Conservation (phyloP, 1,140 invertebrate genomes). For the Lordiphosa clarofinis region DNA sequence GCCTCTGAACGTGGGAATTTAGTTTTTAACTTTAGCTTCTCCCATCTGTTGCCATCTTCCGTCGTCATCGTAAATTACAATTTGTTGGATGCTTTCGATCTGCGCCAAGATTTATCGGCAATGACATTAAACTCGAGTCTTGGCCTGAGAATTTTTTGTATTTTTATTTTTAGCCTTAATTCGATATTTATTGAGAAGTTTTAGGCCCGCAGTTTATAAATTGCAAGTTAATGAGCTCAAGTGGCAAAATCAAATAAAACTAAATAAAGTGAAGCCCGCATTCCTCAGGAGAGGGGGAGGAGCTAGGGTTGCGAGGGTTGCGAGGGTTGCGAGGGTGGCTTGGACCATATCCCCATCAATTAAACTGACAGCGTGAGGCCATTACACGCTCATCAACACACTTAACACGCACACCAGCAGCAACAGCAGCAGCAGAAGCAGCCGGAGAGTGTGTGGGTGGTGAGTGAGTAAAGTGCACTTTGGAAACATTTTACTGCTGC, state of each 20-base stretch:
- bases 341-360: constrained; percentile 46
- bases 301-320: constrained; percentile 2
- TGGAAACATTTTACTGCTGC: constrained; percentile 2
- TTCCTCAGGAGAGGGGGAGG: neutral
- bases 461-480: constrained; percentile 1
- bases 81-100: constrained; percentile 29
- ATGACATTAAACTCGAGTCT: constrained; percentile 40
- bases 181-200: constrained; percentile 6
- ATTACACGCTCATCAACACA: constrained; percentile 69
- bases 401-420: constrained; percentile 29
- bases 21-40: constrained; percentile 1
- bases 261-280: constrained; percentile 30
- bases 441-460: neutral
- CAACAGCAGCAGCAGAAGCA: constrained; percentile 3
- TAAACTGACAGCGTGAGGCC: constrained; percentile 52
- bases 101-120: constrained; percentile 37
- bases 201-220: constrained; percentile 52
- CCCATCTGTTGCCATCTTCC: neutral
- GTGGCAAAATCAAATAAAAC: constrained; percentile 53
- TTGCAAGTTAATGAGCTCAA: constrained; percentile 66
- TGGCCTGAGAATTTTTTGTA: constrained; percentile 15
- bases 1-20: constrained; percentile 19
- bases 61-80: constrained; percentile 30
- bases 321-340: constrained; percentile 5
- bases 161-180: constrained; percentile 13